Base-by-base conservation (phyloP, 2,113 vertebrate species). In the Leiothrix lutea region DNA sequence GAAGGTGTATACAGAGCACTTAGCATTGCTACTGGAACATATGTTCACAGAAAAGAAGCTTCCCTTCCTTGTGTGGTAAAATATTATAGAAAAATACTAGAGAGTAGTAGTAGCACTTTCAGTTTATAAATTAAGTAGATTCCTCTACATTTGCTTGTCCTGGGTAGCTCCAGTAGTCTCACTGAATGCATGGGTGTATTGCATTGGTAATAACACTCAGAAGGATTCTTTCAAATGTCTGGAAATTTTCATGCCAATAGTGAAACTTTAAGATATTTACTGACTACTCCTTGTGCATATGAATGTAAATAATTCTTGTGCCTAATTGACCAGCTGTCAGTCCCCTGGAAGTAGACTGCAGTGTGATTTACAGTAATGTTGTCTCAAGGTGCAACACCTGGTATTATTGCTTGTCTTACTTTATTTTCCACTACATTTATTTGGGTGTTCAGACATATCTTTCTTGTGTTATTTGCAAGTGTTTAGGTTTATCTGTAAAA, bases 1-100 rank as follows among this genome's bases (percentile, higher is more conserved):
- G 97, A 99, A 93, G 99, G 99, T 26, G 98, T 99, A 93, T 98
- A 98, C 87, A 97, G 98, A 94, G 98, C 99, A 8, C 98, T 99
- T 35, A 98, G 98, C 35, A 33, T 99, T 35, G 97, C 97, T 50
- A 69, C 91, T 14, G 98, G 98, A 70, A 97, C 97, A 36, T 90
- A 92, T 4, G 86, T 99, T 69, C 83, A 84, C 45, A 97, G 75
- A 53, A 86, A 90, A 60, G 29, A 74, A 50, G 61, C 38, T 33
- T 50, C 90, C 50, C n/a, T 94, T 60, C 74, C 95, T 21, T 15
- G 15, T 56, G 8, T 0, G 90, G 97, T 97, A 96, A 97, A 94
- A 64, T 35, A 61, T 56, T 71, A 53, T 23, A 60, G n/a, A 85
- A 81, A 48, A 85, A 56, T 70, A 23, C 28, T 65, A 56, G 8